Conservation (phyloP, 2,113 vertebrate genomes). For the Actenoides hombroni region DNA sequence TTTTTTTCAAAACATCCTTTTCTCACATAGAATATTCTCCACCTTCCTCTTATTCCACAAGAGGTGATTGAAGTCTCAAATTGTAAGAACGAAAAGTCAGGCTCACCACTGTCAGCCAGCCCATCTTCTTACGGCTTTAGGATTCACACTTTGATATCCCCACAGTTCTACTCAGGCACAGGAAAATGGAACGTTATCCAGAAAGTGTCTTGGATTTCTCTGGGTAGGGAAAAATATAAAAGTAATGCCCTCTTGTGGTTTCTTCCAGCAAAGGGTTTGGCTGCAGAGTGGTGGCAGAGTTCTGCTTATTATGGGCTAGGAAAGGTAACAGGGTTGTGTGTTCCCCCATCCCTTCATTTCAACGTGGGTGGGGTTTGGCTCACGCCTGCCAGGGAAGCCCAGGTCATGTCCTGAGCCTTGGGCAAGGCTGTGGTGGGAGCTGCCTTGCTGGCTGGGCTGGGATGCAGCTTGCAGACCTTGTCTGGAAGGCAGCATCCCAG, state of each 20-base stretch:
- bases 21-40: not conserved
- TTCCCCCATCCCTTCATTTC: not conserved
- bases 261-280: not conserved
- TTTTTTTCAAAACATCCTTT: not conserved
- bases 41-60: not conserved
- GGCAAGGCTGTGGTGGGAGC: not conserved
- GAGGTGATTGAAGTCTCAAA: not conserved
- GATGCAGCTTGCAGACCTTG: not conserved
- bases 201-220: not conserved
- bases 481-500: not conserved
- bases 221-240: not conserved
- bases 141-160: not conserved
- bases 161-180: not conserved
- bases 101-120: not conserved
- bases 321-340: not conserved
- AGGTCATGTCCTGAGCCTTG: not conserved
- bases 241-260: slow-evolving; percentile 55
- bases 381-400: not conserved
- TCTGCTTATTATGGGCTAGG: not conserved
- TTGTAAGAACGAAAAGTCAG: not conserved
- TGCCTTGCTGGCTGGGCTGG: not conserved
- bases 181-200: not conserved
- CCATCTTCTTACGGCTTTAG: not conserved
- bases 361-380: not conserved
- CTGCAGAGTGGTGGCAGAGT: not conserved